A percentile compares a stretch with the other conserved stretches of the same genome.
Conservation (phyloP, 2,888 invertebrate genomes). For the Dichetophora obliterata region DNA sequence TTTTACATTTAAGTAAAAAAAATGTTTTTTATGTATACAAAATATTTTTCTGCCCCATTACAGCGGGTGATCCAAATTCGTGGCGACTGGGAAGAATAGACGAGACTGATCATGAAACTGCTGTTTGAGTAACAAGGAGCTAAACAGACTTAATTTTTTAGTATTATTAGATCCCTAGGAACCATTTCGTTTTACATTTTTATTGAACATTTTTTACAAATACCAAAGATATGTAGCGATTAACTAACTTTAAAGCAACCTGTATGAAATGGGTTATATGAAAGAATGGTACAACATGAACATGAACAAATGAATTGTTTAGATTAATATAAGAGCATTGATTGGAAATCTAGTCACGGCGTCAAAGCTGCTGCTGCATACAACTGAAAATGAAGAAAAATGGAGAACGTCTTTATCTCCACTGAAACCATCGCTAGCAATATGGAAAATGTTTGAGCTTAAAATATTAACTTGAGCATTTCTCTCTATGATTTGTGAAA, state of each 20-base stretch:
- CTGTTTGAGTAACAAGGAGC: slow-evolving; percentile 73
- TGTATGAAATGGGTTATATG: slow-evolving; percentile 38
- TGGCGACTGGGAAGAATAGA: slow-evolving; percentile 86
- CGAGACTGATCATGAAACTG: slow-evolving; percentile 85
- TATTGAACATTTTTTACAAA: background rate
- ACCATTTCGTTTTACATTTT: slow-evolving; percentile 42
- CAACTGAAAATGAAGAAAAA: too few species aligned
- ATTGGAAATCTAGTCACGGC: too few species aligned
- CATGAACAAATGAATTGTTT: too few species aligned
- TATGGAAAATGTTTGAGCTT: slow-evolving; percentile 12
- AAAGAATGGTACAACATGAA: too few species aligned
- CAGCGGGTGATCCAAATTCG: slow-evolving; percentile 82
- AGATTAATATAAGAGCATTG: too few species aligned
- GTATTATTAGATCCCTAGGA: slow-evolving; percentile 64
- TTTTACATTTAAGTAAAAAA: background rate
- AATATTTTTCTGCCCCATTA: slow-evolving; percentile 40
- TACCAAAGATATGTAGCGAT: too few species aligned
- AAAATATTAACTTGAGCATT: background rate
- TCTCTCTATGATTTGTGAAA: too few species aligned
- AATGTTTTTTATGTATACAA: background rate
- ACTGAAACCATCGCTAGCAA: too few species aligned
- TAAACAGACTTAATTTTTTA: slow-evolving; percentile 61
- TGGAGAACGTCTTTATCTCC: too few species aligned
- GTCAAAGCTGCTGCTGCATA: too few species aligned
- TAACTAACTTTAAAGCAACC: slow-evolving; percentile 37